Evolutionary conservation across 2,888 invertebrate genomes (phyloP).

Genomic region (Drosophila mettleri): DNA sequence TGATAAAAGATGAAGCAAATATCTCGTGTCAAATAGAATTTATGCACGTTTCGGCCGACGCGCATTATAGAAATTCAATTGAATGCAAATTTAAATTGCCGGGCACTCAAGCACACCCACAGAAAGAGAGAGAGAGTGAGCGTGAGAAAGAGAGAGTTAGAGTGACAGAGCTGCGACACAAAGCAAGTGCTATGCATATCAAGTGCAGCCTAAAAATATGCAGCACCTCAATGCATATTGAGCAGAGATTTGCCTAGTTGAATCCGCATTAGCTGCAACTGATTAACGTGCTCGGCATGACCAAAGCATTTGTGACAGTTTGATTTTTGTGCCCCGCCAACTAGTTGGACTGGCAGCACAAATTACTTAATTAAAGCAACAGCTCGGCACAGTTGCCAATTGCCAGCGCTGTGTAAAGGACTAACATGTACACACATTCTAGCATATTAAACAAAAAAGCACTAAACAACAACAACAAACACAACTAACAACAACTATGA

Average conservation of each 20-base stretch:
- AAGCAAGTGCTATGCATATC: constrained; percentile 55
- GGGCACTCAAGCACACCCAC: constrained; percentile 25
- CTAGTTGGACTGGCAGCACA: constrained; percentile 21
- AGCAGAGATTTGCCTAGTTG: constrained; percentile 29
- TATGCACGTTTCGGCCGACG: constrained; percentile 72
- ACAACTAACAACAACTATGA: constrained; percentile 24
- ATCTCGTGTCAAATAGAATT: constrained; percentile 72
- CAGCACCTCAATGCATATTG: constrained; percentile 67
- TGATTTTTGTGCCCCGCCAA: constrained; percentile 14
- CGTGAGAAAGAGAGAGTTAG: neutral
- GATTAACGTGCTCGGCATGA: constrained; percentile 12
- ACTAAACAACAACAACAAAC: constrained; percentile 16
- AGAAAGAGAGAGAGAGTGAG: neutral
- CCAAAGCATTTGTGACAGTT: constrained; percentile 2
- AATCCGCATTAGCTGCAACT: constrained; percentile 15
- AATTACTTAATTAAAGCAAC: constrained; percentile 63
- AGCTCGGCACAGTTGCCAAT: constrained; percentile 23
- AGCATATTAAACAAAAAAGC: constrained; percentile 27
- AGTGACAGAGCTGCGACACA: constrained; percentile 4
- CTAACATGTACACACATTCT: constrained; percentile 43
- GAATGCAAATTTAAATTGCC: constrained; percentile 76
- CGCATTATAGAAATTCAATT: constrained; percentile 79
- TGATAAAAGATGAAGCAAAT: constrained; percentile 41
- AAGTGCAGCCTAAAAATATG: constrained; percentile 65
- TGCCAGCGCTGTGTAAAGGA: constrained; percentile 33